Percentiles rank a stretch among this genome's conserved stretches.
These are phyloP conservation scores for Rhegmatorhina hoffmannsi DNA, from an alignment of 2,113 vertebrate species.

Conservation along the genomic window DNA sequence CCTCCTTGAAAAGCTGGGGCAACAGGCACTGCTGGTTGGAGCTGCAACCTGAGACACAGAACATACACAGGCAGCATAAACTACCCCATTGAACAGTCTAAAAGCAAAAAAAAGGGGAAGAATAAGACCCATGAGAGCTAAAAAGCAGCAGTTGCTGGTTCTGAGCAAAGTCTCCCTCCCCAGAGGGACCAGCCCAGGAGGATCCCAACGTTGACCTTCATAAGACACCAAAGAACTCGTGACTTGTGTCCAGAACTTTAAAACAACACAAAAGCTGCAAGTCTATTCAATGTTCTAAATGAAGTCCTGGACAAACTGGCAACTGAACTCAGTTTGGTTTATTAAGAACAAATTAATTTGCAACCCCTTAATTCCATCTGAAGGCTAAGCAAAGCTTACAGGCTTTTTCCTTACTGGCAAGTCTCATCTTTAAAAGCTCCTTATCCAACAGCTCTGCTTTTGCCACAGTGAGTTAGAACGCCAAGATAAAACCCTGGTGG, in stretches of 20 bases:
- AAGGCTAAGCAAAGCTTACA: not conserved
- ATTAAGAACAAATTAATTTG: not conserved
- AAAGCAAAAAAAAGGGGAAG: not conserved
- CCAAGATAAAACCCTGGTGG: not conserved
- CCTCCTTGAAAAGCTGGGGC: not conserved
- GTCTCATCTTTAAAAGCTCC: not conserved
- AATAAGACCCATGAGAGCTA: fast-evolving
- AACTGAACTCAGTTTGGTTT: not conserved
- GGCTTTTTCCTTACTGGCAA: not conserved
- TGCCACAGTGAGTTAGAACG: not conserved
- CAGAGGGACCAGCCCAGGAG: not conserved
- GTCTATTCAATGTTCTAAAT: fast-evolving
- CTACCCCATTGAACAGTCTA: fast-evolving
- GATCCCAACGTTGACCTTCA: not conserved
- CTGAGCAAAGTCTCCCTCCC: not conserved
- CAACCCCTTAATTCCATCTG: not conserved
- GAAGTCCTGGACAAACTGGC: not conserved
- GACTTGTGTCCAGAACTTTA: not conserved
- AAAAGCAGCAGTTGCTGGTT: not conserved
- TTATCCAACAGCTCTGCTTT: not conserved
- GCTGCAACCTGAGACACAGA: not conserved
- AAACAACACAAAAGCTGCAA: not conserved
- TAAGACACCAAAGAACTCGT: not conserved
- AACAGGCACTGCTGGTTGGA: fast-evolving
- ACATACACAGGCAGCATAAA: fast-evolving